A percentile compares a stretch with the other conserved stretches of the same genome.
These are phyloP conservation scores for Xenotilapia leptura DNA, from an alignment of 2,113 vertebrate species.

Conservation along the genomic window DNA sequence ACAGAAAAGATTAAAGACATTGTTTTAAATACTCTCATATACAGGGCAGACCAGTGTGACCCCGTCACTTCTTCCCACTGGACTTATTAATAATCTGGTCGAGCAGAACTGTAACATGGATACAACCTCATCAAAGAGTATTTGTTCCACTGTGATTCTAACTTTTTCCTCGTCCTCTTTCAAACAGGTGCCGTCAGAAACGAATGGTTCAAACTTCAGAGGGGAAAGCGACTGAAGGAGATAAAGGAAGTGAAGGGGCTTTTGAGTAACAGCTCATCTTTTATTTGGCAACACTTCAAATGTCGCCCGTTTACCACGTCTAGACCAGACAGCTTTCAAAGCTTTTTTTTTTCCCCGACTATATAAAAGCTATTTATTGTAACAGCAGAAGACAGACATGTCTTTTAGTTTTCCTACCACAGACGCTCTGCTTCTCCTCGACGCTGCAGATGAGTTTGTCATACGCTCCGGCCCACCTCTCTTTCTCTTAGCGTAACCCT, in stretches of 20 bases:
- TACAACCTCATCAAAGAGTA: neutral
- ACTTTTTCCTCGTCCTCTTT: neutral
- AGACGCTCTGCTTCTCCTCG: constrained; percentile 36
- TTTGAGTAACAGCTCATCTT: constrained; percentile 59
- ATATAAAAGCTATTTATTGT: constrained; percentile 65
- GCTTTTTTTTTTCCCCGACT: constrained; percentile 18
- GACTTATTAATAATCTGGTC: neutral
- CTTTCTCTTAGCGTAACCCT: constrained; percentile 15
- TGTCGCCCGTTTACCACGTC: constrained; percentile 57
- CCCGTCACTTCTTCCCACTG: neutral
- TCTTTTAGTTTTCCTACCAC: constrained; percentile 63
- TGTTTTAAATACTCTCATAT: too few species aligned
- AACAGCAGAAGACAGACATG: constrained; percentile 57
- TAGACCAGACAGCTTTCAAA: constrained; percentile 60
- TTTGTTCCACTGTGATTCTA: neutral
- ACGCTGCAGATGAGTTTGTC: constrained; percentile 59
- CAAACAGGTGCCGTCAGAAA: constrained; percentile 54
- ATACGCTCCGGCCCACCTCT: constrained; percentile 51
- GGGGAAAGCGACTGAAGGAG: constrained; percentile 24
- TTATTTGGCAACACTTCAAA: constrained; percentile 65
- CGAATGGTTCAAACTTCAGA: constrained; percentile 34
- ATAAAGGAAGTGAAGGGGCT: constrained; percentile 42
- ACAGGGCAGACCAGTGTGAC: neutral
- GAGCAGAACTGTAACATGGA: neutral
- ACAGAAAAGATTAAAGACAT: neutral